Conservation (phyloP, 2,888 invertebrate species). For the Acronicta psi region DNA sequence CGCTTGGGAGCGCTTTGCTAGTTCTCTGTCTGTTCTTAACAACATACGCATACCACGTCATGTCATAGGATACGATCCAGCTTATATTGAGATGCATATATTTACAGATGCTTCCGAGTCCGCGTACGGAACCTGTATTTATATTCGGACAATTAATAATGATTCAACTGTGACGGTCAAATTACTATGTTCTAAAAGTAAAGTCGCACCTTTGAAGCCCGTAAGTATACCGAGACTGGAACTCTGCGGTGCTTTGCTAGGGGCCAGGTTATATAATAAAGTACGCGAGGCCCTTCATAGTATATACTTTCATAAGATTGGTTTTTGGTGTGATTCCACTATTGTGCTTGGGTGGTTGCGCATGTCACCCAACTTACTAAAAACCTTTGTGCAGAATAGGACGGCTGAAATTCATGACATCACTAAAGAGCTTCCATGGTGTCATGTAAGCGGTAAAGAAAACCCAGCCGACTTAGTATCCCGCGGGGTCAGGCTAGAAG, state of each 20-base stretch:
- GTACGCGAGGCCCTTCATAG: too few relatives aligned
- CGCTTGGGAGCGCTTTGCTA: not conserved
- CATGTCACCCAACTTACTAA: not conserved
- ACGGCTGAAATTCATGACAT: not conserved
- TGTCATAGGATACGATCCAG: not conserved
- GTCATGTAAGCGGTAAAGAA: too few relatives aligned
- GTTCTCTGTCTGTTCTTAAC: not conserved
- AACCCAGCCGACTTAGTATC: too few relatives aligned
- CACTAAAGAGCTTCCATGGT: not conserved
- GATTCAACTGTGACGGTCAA: not conserved
- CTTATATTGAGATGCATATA: not conserved
- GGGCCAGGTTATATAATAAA: too few relatives aligned
- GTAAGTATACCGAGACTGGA: not conserved
- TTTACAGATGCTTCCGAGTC: too few relatives aligned
- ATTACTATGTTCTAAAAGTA: conserved; percentile 2
- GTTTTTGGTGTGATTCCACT: too few relatives aligned
- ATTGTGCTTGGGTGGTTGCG: not conserved
- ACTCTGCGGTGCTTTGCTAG: too few relatives aligned
- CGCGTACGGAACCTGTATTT: too few relatives aligned
- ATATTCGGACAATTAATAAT: too few relatives aligned
- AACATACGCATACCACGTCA: not conserved
- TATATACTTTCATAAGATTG: too few relatives aligned
- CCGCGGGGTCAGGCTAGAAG: too few relatives aligned
- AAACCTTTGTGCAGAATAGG: conserved; percentile 7
- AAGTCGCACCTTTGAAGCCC: conserved; percentile 6